phyloP scores from a whole-genome alignment of 2,888 invertebrate species.

The Ophion costatus region DNA sequence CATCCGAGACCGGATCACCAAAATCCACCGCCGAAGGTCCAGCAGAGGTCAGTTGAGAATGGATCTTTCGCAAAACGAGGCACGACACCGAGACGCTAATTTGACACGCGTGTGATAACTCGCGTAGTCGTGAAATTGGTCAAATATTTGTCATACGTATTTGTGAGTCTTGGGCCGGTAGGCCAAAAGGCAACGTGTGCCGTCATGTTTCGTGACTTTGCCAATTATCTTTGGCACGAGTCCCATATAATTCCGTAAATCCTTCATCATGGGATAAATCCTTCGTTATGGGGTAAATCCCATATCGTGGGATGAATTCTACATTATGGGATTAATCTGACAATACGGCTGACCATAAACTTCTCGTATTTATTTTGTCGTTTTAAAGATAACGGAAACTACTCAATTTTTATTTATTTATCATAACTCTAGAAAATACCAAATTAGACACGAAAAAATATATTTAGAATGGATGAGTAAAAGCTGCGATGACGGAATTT shows the following conservation, averaged over 20 bases:
- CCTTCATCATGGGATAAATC: too few relatives aligned
- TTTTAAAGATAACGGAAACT: too few relatives aligned
- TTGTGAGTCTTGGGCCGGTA: background rate
- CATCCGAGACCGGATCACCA: conserved; percentile 77
- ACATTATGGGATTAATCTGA: background rate
- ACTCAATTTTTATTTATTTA: too few relatives aligned
- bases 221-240: background rate
- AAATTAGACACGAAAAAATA: background rate
- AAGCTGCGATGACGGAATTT: background rate
- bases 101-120: background rate
- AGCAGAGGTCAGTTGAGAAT: conserved; percentile 71
- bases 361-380: background rate
- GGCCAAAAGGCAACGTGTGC: background rate
- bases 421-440: background rate
- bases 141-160: background rate
- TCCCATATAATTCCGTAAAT: background rate
- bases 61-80: background rate
- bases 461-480: background rate
- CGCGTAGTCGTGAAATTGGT: background rate
- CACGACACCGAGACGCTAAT: background rate
- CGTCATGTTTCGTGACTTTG: background rate
- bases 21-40: conserved; percentile 75
- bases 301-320: background rate
- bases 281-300: too few relatives aligned
- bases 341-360: background rate